Conservation (phyloP, 64 coral and sea anemone species). For the Exaiptasia diaphana region DNA sequence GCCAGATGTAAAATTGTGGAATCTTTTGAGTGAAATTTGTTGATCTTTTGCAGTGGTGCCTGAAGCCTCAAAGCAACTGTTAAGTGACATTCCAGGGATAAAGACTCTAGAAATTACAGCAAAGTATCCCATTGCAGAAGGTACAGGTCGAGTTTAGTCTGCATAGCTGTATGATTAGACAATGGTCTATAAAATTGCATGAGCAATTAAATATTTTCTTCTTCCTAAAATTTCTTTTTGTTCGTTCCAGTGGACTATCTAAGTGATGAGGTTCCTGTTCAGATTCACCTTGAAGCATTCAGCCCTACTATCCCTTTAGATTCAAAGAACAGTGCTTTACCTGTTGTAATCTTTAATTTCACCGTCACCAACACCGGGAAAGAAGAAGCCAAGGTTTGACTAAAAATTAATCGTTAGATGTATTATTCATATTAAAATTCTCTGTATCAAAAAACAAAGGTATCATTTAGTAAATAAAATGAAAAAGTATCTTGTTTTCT, state of each 20-base stretch:
- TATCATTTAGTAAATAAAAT: too few species aligned
- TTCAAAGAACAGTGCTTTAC: constrained; percentile 79
- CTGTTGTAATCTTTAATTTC: constrained; percentile 79
- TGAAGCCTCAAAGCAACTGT: constrained; percentile 57
- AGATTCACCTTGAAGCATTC: constrained; percentile 88
- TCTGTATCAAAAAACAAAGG: background rate
- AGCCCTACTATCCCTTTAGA: constrained; percentile 78
- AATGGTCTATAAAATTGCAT: too few species aligned
- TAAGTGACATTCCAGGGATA: constrained; percentile 61
- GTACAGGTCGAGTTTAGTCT: too few species aligned
- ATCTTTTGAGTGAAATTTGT: background rate
- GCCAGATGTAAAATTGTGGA: background rate
- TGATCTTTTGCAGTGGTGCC: constrained; percentile 56
- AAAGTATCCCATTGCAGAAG: constrained; percentile 85
- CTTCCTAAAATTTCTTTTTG: background rate
- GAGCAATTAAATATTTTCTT: background rate
- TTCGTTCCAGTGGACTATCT: constrained; percentile 45
- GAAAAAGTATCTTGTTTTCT: background rate
- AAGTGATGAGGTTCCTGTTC: constrained; percentile 56
- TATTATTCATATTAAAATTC: background rate
- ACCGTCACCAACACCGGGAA: constrained; percentile 61
- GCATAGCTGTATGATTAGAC: too few species aligned
- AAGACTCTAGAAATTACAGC: constrained; percentile 72
- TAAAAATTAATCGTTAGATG: background rate
- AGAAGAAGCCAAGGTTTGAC: constrained; percentile 43